phyloP scores from a whole-genome alignment of 2,113 vertebrate species.

The Fulica atra region DNA sequence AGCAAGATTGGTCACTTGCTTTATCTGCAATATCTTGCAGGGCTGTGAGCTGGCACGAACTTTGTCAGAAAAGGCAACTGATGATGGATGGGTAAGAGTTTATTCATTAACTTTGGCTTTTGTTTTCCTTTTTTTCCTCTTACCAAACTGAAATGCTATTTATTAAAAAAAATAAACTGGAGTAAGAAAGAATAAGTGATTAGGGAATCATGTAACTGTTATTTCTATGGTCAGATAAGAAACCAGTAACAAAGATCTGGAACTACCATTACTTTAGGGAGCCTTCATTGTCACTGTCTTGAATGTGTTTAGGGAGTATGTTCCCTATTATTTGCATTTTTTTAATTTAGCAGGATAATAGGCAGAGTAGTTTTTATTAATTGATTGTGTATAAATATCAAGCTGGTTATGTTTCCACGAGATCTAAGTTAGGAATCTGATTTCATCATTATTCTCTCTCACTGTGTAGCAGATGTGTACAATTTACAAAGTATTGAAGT shows the following conservation, averaged over 20 bases:
- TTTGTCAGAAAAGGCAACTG: conserved; percentile 83
- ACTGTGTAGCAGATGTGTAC: neutral
- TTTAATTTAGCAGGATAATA: neutral
- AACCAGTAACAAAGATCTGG: neutral
- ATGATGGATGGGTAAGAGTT: conserved; percentile 83
- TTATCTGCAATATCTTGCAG: conserved; percentile 61
- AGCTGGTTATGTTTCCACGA: neutral
- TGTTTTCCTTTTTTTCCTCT: neutral
- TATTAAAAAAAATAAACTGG: neutral
- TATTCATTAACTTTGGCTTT: neutral
- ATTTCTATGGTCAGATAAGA: neutral
- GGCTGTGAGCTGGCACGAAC: conserved; percentile 81
- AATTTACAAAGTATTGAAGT: neutral
- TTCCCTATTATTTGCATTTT: neutral
- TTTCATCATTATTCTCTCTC: neutral
- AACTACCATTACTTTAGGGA: neutral
- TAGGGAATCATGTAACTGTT: neutral
- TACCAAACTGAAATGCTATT: neutral
- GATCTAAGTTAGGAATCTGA: neutral
- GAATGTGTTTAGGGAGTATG: neutral
- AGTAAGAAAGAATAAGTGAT: neutral
- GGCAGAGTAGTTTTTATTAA: neutral
- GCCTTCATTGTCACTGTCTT: neutral
- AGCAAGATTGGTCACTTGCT: neutral
- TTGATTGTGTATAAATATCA: neutral